Evolutionary conservation across 2,797 vertebrate species (phyloP), one percentile per base, ranked within the genome.

Genomic region (Thamnophis elegans): DNA sequence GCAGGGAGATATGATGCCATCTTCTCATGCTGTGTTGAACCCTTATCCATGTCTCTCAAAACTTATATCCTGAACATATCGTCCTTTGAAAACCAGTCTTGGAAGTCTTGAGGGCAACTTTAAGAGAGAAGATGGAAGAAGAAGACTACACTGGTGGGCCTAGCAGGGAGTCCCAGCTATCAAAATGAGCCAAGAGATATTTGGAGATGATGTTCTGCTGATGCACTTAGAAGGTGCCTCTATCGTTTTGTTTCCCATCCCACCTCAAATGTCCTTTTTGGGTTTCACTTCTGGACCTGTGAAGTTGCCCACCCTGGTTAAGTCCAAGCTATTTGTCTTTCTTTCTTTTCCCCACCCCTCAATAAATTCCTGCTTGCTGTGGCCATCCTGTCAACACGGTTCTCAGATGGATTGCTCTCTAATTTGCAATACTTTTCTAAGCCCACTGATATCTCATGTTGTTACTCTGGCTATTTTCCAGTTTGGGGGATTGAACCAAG

Each of bases 361-460:
- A 6, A 14, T 93, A 90, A 56, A 94, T 42, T 13, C 89, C 62
- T 82, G 93, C 89, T 93, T 94, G 42, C 28, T 90, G 54, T 22
- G 36, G n/a, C 55, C n/a, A 58, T 90, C 65, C 86, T 36, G 16
- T 65, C 90, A 56, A 82, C 87, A 94, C 90, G 91, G 82, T 92
- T 85, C 28, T 86, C 88, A 96, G 16, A 94, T n/a, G 92, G 94
- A 94, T 94, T 95, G 92, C 93, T 92, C 92, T 93, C 90, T 47
- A 95, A 96, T 94, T 95, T 93, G 92, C 85, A 86, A 91, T 96
- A 87, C 89, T 93, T 93, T 94, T 94, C 94, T 93, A 91, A 82
- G 85, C 47, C 88, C 89, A 5, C 68, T 87, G 94, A 95, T 91
- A 90, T 94, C 90, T 87, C 54, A 36, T 0, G 0, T 90, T 87